Conservation (phyloP, 1,140 invertebrate genomes). For the Oppia nitens region DNA sequence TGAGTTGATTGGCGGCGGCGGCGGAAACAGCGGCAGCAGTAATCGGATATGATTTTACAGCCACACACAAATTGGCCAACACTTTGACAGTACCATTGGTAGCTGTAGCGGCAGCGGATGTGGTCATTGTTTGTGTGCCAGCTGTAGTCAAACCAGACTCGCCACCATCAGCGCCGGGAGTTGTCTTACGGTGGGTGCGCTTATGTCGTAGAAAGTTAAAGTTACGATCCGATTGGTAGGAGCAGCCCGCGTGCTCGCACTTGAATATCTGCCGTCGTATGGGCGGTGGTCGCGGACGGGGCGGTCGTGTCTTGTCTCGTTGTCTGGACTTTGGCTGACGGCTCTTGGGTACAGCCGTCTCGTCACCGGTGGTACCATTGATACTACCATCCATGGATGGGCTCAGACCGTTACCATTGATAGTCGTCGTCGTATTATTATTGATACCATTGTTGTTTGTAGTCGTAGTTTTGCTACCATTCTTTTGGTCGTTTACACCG, state of each 20-base stretch:
- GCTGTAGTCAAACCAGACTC: neutral
- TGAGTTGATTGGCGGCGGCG: too few relatives aligned
- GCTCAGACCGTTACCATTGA: neutral
- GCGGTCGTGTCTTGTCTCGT: neutral
- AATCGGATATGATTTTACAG: too few relatives aligned
- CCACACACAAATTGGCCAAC: too few relatives aligned
- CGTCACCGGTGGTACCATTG: neutral
- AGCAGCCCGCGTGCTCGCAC: conserved; percentile 6
- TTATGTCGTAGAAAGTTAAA: conserved; percentile 13
- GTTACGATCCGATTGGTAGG: conserved; percentile 12
- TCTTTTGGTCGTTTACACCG: too few relatives aligned
- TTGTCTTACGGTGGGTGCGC: conserved; percentile 7
- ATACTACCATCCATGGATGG: neutral
- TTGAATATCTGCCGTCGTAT: conserved; percentile 3
- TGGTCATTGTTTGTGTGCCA: too few relatives aligned
- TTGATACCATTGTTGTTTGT: neutral
- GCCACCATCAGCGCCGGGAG: neutral
- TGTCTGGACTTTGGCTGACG: neutral
- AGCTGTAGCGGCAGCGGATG: too few relatives aligned
- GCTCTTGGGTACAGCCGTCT: neutral
- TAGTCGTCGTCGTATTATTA: neutral
- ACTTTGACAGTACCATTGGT: too few relatives aligned
- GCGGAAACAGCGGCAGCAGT: too few relatives aligned
- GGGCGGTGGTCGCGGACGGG: conserved; percentile 1
- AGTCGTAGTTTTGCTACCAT: conserved; percentile 2